Percentiles rank a stretch among this genome's conserved stretches.
Conservation (phyloP, 2,797 vertebrate genomes). For the Argya squamiceps region DNA sequence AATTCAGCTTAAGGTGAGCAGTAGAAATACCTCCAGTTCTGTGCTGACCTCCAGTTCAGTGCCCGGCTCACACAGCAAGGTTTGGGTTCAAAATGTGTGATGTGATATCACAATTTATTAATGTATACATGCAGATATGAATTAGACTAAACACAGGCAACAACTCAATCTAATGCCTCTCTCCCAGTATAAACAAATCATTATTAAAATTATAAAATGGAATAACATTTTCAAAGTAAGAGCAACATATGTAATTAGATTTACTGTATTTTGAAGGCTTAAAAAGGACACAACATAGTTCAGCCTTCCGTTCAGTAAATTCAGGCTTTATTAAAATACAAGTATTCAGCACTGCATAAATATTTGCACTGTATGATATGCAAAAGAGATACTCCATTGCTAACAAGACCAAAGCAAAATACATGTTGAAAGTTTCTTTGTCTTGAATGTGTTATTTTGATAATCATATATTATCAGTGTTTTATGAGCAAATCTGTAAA, state of each 20-base stretch:
- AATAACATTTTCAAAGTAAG: slow-evolving; percentile 71
- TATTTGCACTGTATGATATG: slow-evolving; percentile 68
- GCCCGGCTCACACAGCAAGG: background rate
- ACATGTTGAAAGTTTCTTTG: slow-evolving; percentile 75
- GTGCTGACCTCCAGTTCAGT: background rate
- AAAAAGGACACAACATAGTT: slow-evolving; percentile 61
- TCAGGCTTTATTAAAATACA: slow-evolving; percentile 69
- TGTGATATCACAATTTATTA: slow-evolving; percentile 42
- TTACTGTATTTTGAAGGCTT: slow-evolving; percentile 71
- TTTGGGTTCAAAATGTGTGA: slow-evolving; percentile 35
- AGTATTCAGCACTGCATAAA: slow-evolving; percentile 65
- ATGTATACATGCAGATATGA: slow-evolving; percentile 53
- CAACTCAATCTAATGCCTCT: slow-evolving; percentile 60
- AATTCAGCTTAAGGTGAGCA: slow-evolving; percentile 17
- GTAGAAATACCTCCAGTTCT: background rate
- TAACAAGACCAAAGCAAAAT: slow-evolving; percentile 73
- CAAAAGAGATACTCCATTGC: slow-evolving; percentile 71
- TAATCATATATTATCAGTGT: slow-evolving; percentile 75
- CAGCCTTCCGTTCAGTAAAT: slow-evolving; percentile 70
- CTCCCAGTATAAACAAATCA: slow-evolving; percentile 71
- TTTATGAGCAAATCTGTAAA: slow-evolving; percentile 73
- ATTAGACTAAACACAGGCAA: slow-evolving; percentile 69
- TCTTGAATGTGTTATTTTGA: slow-evolving; percentile 73
- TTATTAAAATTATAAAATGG: slow-evolving; percentile 73
- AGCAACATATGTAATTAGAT: slow-evolving; percentile 76